phyloP scores from a whole-genome alignment of 2,797 vertebrate species.

The Stomatorhinus walkeri region DNA sequence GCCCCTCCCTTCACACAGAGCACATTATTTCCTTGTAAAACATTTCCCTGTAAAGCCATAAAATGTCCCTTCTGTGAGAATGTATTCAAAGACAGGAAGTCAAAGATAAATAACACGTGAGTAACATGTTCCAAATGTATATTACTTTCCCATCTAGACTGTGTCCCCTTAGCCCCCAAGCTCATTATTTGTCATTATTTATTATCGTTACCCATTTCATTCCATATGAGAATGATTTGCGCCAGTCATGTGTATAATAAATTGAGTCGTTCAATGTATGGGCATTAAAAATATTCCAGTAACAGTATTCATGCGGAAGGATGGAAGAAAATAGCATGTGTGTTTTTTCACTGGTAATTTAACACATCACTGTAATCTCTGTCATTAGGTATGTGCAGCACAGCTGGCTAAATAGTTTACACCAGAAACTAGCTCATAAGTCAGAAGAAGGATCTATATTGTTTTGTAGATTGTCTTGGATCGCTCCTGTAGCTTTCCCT shows the following conservation, averaged over 20 bases:
- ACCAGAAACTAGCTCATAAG: not conserved
- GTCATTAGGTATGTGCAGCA: not conserved
- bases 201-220: not conserved
- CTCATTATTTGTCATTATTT: not conserved
- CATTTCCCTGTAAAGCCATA: constrained; percentile 7
- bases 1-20: not conserved
- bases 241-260: not conserved
- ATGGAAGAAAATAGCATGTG: not conserved
- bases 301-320: not conserved
- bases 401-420: not conserved
- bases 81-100: not conserved
- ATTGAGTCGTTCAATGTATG: not conserved
- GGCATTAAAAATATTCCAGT: not conserved
- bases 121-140: not conserved
- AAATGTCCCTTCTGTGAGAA: constrained; percentile 3
- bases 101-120: not conserved
- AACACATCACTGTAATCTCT: not conserved
- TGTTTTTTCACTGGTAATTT: not conserved
- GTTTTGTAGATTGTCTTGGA: not conserved
- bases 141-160: not conserved
- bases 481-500: not conserved
- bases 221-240: not conserved
- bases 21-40: not conserved
- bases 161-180: not conserved
- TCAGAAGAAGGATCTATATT: not conserved